Conservation (phyloP, 1,140 invertebrate species). For the Metaphire vulgaris region DNA sequence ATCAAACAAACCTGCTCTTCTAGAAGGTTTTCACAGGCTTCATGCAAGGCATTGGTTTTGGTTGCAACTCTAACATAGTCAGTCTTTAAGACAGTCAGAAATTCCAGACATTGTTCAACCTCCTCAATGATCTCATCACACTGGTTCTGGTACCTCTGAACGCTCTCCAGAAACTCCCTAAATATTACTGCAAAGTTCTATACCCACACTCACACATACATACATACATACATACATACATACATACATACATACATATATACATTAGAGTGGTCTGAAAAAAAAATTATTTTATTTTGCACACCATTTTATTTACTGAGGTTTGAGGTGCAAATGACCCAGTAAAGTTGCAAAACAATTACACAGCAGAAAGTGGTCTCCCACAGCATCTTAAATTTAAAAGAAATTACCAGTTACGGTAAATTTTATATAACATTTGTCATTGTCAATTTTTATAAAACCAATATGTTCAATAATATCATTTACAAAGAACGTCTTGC, state of each 20-base stretch:
- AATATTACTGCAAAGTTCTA: conserved; percentile 1
- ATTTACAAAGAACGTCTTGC: too few species aligned
- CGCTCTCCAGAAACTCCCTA: conserved; percentile 62
- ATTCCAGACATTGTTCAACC: conserved; percentile 65
- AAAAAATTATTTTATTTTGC: conserved; percentile 3
- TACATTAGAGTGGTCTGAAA: background rate
- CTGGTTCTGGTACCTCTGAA: conserved; percentile 63
- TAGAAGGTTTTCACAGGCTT: conserved; percentile 79
- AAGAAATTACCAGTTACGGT: too few species aligned
- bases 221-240: background rate
- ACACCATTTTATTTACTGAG: too few species aligned
- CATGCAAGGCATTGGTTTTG: conserved; percentile 82
- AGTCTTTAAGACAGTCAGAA: conserved; percentile 64
- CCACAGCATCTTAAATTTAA: too few species aligned
- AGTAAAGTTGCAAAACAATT: background rate
- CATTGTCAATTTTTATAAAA: too few species aligned
- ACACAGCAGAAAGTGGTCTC: too few species aligned
- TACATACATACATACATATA: too few species aligned
- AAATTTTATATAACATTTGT: too few species aligned
- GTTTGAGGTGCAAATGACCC: too few species aligned
- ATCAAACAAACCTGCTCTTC: conserved; percentile 79
- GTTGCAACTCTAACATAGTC: conserved; percentile 77
- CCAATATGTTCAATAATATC: too few species aligned
- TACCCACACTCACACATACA: background rate
- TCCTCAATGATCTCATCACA: conserved; percentile 65